Percentiles rank a stretch among this genome's conserved stretches.
Conservation (phyloP, 1,140 invertebrate species). For the Cryptotermes secundus region DNA sequence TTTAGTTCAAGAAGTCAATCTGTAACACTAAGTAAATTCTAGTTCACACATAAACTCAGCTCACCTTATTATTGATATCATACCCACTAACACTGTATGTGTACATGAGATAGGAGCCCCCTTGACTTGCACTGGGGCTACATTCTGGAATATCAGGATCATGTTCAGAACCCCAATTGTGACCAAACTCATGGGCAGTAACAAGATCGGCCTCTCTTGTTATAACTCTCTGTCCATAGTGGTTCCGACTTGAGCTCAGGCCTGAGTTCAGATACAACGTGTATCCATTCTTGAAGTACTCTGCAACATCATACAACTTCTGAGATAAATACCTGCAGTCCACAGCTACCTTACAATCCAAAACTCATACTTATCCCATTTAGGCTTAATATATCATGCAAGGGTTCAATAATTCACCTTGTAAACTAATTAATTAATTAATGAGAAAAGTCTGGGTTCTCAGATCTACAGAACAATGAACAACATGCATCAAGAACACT, state of each 20-base stretch:
- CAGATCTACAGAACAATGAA: too few relatives aligned
- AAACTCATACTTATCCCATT: too few relatives aligned
- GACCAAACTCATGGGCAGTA: constrained; percentile 94
- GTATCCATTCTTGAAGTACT: constrained; percentile 94
- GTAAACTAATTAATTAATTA: too few relatives aligned
- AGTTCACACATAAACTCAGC: background rate
- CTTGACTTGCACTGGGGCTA: constrained; percentile 86
- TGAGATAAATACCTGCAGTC: background rate
- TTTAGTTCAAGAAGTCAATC: too few relatives aligned
- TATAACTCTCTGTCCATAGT: constrained; percentile 91
- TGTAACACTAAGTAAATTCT: too few relatives aligned
- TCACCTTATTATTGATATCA: constrained; percentile 93
- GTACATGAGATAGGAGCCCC: constrained; percentile 97
- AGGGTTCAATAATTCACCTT: too few relatives aligned
- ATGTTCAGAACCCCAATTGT: constrained; percentile 98
- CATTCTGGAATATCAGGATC: constrained; percentile 93
- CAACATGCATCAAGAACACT: too few relatives aligned
- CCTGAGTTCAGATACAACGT: constrained; percentile 92
- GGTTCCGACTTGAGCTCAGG: constrained; percentile 87
- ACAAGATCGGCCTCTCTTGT: constrained; percentile 94
- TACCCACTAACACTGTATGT: constrained; percentile 96
- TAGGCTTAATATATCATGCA: too few relatives aligned
- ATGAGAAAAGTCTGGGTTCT: too few relatives aligned
- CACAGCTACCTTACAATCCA: too few relatives aligned
- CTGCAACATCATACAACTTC: constrained; percentile 51